These are phyloP conservation scores for Chanos chanos DNA, from an alignment of 2,797 vertebrate genomes.

Conservation along the genomic window DNA sequence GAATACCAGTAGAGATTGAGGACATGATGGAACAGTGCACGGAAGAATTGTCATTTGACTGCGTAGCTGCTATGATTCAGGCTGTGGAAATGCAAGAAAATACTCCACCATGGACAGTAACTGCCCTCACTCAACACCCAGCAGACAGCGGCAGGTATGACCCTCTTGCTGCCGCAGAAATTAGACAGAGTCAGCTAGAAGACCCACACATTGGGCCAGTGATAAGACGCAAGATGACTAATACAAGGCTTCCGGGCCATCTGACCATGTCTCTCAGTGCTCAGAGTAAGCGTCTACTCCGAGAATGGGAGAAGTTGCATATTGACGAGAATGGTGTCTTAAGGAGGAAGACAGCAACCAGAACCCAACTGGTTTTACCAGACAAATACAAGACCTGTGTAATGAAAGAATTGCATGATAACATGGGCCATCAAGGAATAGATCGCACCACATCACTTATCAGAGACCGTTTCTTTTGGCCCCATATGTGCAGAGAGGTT, in stretches of 20 bases:
- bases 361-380: constrained; percentile 36
- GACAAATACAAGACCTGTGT: constrained; percentile 19
- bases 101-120: not conserved
- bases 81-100: not conserved
- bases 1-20: no score
- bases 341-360: constrained; percentile 42
- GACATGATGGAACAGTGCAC: no score
- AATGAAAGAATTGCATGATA: constrained; percentile 47
- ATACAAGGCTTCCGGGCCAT: not conserved
- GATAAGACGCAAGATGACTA: not conserved
- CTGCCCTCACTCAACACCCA: not conserved
- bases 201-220: not conserved
- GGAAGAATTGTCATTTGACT: constrained; percentile 2
- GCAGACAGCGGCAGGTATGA: not conserved
- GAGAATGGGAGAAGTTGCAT: constrained; percentile 23
- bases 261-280: not conserved
- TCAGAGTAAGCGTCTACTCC: not conserved
- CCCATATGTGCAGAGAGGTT: not conserved
- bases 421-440: constrained; percentile 48
- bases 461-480: constrained; percentile 37
- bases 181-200: not conserved
- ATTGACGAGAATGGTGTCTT: constrained; percentile 45
- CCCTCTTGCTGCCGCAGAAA: not conserved
- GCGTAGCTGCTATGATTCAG: not conserved
- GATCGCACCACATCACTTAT: constrained; percentile 41